Evolutionary conservation across 2,113 vertebrate species (phyloP).

Genomic region (Myiopsitta monachus): DNA sequence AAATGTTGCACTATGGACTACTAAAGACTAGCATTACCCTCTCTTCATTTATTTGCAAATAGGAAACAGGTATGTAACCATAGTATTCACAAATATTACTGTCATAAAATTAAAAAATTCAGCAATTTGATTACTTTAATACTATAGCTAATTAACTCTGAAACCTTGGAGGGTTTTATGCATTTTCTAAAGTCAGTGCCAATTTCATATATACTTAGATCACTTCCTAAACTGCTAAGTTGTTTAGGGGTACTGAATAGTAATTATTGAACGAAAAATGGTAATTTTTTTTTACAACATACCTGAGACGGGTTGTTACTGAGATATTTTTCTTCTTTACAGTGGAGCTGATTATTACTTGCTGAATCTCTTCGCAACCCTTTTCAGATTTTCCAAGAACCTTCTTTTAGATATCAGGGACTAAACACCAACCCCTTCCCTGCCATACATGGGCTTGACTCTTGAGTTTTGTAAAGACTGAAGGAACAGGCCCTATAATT

Average conservation of each 20-base stretch:
- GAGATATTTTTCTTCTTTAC: neutral
- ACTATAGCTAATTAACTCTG: neutral
- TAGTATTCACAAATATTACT: neutral
- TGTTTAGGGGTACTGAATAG: neutral
- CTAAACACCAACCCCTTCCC: neutral
- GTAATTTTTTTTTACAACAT: neutral
- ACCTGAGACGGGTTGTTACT: neutral
- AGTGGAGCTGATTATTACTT: neutral
- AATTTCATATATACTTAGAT: neutral
- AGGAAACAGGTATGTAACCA: neutral
- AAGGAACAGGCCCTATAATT: neutral
- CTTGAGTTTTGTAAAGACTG: neutral
- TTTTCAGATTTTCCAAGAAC: slow-evolving; percentile 31
- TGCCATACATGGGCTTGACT: neutral
- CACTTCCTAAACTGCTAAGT: neutral
- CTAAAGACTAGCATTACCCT: slow-evolving; percentile 32
- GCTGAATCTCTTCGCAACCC: neutral
- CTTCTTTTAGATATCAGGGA: neutral
- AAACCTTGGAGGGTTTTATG: neutral
- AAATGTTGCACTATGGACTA: slow-evolving; percentile 59
- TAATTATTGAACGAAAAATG: neutral
- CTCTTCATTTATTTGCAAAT: slow-evolving; percentile 42
- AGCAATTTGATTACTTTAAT: slow-evolving; percentile 15
- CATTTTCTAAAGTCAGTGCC: neutral
- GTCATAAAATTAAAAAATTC: slow-evolving; percentile 9